Conservation (phyloP, 1,140 invertebrate species). For the Drosophila equinoxialis region DNA sequence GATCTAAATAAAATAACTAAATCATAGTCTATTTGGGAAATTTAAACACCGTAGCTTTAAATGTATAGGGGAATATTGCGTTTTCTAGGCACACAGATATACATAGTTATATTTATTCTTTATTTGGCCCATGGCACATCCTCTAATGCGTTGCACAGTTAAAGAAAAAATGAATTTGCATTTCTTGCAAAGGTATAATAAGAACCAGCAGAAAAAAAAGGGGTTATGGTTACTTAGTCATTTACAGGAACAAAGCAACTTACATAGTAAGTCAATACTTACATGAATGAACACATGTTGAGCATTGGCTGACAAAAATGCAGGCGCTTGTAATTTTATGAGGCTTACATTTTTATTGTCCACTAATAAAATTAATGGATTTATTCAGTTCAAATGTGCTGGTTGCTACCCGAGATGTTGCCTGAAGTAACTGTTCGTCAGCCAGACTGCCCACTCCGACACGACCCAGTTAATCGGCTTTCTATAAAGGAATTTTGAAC, state of each 20-base stretch:
- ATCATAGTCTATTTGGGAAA: no score
- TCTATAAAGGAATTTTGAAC: not conserved
- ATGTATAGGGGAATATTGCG: no score
- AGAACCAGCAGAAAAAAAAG: no score
- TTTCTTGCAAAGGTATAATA: no score
- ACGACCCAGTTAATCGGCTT: slow-evolving; percentile 10
- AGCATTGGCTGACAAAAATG: slow-evolving; percentile 44
- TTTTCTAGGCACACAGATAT: no score
- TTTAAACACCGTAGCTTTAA: no score
- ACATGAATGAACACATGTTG: slow-evolving; percentile 56
- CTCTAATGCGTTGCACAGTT: no score
- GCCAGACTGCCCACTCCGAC: slow-evolving; percentile 2
- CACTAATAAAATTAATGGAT: slow-evolving; percentile 80
- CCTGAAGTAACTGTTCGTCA: slow-evolving; percentile 38
- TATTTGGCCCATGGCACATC: no score
- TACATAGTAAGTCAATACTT: slow-evolving; percentile 45
- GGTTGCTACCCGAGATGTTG: slow-evolving; percentile 65
- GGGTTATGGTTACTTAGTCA: slow-evolving; percentile 32
- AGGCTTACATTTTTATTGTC: slow-evolving; percentile 71
- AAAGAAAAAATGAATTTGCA: no score
- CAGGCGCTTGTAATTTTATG: slow-evolving; percentile 65
- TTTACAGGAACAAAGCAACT: slow-evolving; percentile 54
- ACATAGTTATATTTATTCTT: no score
- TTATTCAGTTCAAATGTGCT: slow-evolving; percentile 69
- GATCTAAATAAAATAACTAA: no score